Evolutionary conservation across 2,113 vertebrate species (phyloP), one percentile per base, ranked within the genome.

Genomic region (Tupaia tana): DNA sequence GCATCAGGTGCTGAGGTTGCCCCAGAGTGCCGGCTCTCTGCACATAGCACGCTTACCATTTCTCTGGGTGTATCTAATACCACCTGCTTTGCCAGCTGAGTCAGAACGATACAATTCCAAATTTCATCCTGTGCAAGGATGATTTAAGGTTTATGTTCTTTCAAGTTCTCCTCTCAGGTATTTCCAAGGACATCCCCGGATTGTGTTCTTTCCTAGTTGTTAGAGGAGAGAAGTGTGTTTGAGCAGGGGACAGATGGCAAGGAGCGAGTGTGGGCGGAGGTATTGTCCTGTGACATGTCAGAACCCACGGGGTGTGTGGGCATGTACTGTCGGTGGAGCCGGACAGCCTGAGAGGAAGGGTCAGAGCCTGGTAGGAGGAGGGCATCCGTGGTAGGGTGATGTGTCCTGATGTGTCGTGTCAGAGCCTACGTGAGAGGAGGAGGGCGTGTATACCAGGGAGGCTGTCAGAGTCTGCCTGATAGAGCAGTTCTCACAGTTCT

Each of bases 131-230:
- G 2, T 88, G n/a, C 81, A 69, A 67, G 19, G 75, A 81, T 86
- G 27, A 59, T 52, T 81, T 87, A 61, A 89, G 34, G 74, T 89
- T 89, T 29, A n/a, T 77, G 64, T 88, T 93, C 91, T 61, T 87
- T 54, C 12, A 56, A 16, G 19, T 59, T 80, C 34, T 81, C 58
- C 31, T 93, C 12, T 24, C 31, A 87, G n/a, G 31, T 95, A 66
- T 13, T 90, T 84, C 29, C 43, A 86, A 73, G 74, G 82, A 80
- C 24, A 69, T 75, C 29, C 6, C 25, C 56, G 56, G n/a, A 77
- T 58, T 73, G 16, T 73, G n/a, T 71, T 80, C 16, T 4, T 31
- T 82, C 20, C 6, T 59, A 58, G 19, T 74, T 75, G 15, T 69
- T 87, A 12, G 9, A 52, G 27, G 20, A 81, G 52, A 73, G 19